A percentile compares a stretch with the other conserved stretches of the same genome.
Conservation (phyloP, 2,797 vertebrate genomes). For the Rhinophrynus dorsalis region DNA sequence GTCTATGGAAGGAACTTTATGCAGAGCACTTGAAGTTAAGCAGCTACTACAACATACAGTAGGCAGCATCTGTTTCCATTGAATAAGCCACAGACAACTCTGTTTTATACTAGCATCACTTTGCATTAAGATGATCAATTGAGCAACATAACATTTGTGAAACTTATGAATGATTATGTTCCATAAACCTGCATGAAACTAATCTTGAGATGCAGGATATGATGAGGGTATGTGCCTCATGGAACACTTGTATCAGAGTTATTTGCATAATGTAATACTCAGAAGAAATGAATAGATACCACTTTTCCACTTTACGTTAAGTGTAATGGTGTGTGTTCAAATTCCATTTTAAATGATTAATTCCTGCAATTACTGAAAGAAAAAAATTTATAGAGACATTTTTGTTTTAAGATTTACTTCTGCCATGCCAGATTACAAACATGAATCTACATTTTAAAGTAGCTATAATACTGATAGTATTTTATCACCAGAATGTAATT, state of each 20-base stretch:
- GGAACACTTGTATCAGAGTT: constrained; percentile 16
- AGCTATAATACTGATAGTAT: neutral
- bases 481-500: neutral
- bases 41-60: too few relatives aligned
- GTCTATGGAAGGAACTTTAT: too few relatives aligned
- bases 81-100: too few relatives aligned
- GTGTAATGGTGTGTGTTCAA: constrained; percentile 44
- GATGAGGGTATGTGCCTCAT: constrained; percentile 11
- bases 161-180: constrained; percentile 29
- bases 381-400: constrained; percentile 15
- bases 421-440: neutral
- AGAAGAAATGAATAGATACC: constrained; percentile 8
- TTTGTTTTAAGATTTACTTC: constrained; percentile 27
- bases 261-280: constrained; percentile 26
- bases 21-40: too few relatives aligned
- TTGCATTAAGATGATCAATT: constrained; percentile 32
- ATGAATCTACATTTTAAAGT: constrained; percentile 15
- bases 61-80: too few relatives aligned
- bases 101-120: neutral
- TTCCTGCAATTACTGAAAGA: constrained; percentile 26
- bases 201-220: constrained; percentile 19
- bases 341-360: constrained; percentile 43
- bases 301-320: constrained; percentile 36
- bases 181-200: constrained; percentile 25
- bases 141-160: constrained; percentile 24